phyloP scores from a whole-genome alignment of 2,113 vertebrate species.

The Crocuta crocuta region DNA sequence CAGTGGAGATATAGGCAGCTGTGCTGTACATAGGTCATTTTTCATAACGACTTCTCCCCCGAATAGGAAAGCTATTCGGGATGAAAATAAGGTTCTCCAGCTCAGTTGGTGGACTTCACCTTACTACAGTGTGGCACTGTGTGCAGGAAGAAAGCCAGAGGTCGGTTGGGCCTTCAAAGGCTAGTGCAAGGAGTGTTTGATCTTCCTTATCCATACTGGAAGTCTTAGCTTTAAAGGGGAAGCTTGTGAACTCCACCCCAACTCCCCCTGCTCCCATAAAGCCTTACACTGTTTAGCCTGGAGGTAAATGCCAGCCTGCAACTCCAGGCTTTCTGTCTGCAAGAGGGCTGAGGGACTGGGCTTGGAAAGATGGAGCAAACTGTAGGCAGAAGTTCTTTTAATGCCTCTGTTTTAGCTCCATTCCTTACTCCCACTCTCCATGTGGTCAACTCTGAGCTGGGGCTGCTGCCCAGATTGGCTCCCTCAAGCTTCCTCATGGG shows the following conservation, averaged over 20 bases:
- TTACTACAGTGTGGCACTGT: background rate
- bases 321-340: conserved; percentile 66
- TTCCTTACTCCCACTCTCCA: background rate
- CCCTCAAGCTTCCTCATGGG: background rate
- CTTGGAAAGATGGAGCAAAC: background rate
- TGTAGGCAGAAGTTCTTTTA: background rate
- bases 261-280: conserved; percentile 6
- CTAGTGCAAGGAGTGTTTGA: background rate
- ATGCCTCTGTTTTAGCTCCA: background rate
- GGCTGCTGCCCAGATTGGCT: background rate
- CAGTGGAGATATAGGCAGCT: background rate
- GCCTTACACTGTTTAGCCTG: background rate
- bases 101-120: background rate
- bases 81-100: background rate
- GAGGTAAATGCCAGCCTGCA: background rate
- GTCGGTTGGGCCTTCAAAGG: background rate
- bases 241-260: background rate
- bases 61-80: background rate
- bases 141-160: background rate
- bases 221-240: conserved; percentile 43
- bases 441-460: background rate
- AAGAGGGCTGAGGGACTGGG: background rate
- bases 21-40: background rate
- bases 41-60: background rate
- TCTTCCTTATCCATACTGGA: background rate